These are phyloP conservation scores for Crypturellus tataupa DNA, from an alignment of 2,797 vertebrate genomes.

Conservation along the genomic window DNA sequence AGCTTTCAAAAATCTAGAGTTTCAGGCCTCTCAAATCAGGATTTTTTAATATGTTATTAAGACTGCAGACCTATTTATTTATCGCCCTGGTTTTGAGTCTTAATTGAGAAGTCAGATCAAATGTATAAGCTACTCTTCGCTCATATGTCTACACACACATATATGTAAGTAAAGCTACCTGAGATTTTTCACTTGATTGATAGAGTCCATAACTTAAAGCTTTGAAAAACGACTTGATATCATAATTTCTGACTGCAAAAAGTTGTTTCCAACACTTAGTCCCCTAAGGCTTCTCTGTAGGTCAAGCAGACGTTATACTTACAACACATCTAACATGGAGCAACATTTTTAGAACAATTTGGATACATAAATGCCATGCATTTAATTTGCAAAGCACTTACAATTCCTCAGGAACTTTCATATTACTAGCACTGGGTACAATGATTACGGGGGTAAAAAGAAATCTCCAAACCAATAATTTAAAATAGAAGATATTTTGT, in stretches of 20 bases:
- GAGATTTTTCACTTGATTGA: neutral
- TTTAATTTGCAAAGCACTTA: neutral
- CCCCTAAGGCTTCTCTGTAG: neutral
- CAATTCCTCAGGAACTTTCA: neutral
- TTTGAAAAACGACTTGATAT: neutral
- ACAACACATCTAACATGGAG: neutral
- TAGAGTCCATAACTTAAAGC: fast-evolving
- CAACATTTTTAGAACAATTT: neutral
- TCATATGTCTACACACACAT: neutral
- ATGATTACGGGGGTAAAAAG: neutral
- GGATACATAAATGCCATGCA: neutral
- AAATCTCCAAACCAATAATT: neutral
- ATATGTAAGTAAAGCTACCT: neutral
- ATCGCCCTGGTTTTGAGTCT: neutral
- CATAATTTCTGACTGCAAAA: neutral
- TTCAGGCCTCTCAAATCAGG: neutral
- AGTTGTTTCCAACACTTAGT: neutral
- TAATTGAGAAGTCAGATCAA: neutral
- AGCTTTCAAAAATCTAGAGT: neutral
- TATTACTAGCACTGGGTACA: neutral
- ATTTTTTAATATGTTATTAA: neutral
- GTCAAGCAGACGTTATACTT: neutral
- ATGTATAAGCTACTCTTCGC: neutral
- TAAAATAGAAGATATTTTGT: neutral
- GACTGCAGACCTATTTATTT: neutral